A percentile compares a stretch with the other conserved stretches of the same genome.
Conservation (phyloP, 2,888 invertebrate genomes). For the Taenaris catops region DNA sequence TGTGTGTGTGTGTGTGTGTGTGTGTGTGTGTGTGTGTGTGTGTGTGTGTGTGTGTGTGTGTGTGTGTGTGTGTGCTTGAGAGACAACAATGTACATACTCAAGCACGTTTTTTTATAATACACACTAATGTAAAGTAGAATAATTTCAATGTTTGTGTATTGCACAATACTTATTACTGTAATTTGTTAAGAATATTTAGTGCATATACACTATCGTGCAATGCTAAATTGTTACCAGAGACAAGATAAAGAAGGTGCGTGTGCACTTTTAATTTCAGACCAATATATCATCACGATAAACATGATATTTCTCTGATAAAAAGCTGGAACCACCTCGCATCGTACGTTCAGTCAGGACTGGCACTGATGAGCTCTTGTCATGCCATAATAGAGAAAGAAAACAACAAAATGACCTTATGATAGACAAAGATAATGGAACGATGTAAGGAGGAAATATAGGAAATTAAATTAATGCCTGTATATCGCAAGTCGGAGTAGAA, state of each 20-base stretch:
- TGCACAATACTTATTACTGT: too few relatives aligned
- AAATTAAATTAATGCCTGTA: constrained; percentile 2
- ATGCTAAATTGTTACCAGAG: too few relatives aligned
- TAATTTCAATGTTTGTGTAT: too few relatives aligned
- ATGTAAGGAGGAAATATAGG: neutral
- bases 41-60: too few relatives aligned
- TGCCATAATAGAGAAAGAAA: constrained; percentile 36
- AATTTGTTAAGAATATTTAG: too few relatives aligned
- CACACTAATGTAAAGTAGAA: too few relatives aligned
- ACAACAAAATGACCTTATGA: constrained; percentile 9
- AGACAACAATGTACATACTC: too few relatives aligned
- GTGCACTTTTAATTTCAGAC: constrained; percentile 13
- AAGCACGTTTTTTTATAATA: too few relatives aligned
- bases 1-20: too few relatives aligned
- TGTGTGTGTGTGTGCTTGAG: too few relatives aligned
- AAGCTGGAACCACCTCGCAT: constrained; percentile 29
- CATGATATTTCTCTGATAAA: constrained; percentile 24
- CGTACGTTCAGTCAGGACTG: constrained; percentile 46
- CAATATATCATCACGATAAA: constrained; percentile 17
- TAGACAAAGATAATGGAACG: constrained; percentile 28
- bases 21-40: too few relatives aligned
- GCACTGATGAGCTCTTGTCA: constrained; percentile 44
- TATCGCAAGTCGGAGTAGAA: neutral
- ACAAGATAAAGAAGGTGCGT: neutral
- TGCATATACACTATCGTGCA: too few relatives aligned